phyloP scores from a whole-genome alignment of 2,888 invertebrate genomes.

The Orchesella flavescens region DNA sequence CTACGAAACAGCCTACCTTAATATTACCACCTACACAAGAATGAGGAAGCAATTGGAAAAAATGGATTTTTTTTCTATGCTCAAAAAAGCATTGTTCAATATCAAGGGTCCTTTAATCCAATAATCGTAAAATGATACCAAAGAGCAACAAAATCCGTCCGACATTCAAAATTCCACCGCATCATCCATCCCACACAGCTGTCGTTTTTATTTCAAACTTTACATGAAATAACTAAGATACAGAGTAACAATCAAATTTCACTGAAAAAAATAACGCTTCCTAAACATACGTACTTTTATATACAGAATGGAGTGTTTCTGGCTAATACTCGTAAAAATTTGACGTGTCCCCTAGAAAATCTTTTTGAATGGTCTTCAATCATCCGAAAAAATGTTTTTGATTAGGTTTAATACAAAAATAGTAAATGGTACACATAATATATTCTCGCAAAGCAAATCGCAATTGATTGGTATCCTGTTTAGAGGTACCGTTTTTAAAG shows the following conservation, averaged over 20 bases:
- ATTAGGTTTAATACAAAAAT: background rate
- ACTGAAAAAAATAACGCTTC: background rate
- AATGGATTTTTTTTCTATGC: conserved; percentile 5
- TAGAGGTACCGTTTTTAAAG: background rate
- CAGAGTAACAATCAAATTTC: background rate
- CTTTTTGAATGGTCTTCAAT: conserved; percentile 41
- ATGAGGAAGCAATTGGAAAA: background rate
- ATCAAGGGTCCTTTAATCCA: conserved; percentile 61
- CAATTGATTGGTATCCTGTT: too few relatives aligned
- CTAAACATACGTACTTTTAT: background rate
- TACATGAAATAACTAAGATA: background rate
- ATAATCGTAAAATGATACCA: conserved; percentile 64
- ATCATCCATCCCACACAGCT: conserved; percentile 1
- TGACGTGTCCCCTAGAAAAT: background rate
- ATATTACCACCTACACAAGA: background rate
- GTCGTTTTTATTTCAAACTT: background rate
- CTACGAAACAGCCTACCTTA: background rate
- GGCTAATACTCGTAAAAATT: background rate
- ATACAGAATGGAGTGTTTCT: background rate
- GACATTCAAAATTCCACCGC: too few relatives aligned
- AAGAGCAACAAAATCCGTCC: background rate
- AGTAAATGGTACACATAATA: background rate
- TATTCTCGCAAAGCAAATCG: too few relatives aligned
- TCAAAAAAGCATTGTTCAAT: background rate
- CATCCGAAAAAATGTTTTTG: conserved; percentile 8